Conservation (phyloP, 2,113 vertebrate genomes). For the Gadus macrocephalus region DNA sequence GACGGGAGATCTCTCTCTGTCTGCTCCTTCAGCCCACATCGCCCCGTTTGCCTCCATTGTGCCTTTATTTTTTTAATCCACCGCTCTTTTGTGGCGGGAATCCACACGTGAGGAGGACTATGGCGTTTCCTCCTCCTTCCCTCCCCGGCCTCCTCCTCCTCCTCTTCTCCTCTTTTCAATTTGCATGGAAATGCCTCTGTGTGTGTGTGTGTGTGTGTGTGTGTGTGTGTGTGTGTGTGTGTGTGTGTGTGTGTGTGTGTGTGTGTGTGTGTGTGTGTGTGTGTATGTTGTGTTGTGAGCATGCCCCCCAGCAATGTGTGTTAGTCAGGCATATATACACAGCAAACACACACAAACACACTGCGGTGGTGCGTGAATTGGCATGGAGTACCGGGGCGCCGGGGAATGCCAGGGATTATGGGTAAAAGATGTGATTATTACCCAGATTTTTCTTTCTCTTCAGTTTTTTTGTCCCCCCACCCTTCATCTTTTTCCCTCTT, state of each 20-base stretch:
- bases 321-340: constrained; percentile 46
- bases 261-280: constrained; percentile 23
- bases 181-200: constrained; percentile 72
- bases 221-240: constrained; percentile 33
- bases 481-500: neutral
- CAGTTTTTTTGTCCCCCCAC: constrained; percentile 11
- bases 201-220: constrained; percentile 23
- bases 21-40: constrained; percentile 59
- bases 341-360: constrained; percentile 19
- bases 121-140: constrained; percentile 60
- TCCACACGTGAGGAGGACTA: constrained; percentile 69
- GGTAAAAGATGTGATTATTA: constrained; percentile 74
- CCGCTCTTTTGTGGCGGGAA: constrained; percentile 73
- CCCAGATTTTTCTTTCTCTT: constrained; percentile 53
- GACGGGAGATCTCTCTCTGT: neutral
- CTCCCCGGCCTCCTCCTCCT: constrained; percentile 65
- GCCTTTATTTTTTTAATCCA: constrained; percentile 64
- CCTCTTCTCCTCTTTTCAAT: constrained; percentile 73
- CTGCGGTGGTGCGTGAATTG: constrained; percentile 45
- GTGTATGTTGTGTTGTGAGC: constrained; percentile 16
- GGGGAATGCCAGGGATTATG: constrained; percentile 73
- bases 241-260: constrained; percentile 56
- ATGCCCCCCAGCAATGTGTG: constrained; percentile 21
- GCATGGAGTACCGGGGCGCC: constrained; percentile 65
- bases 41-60: constrained; percentile 71